Base-by-base conservation (phyloP, 64 coral and sea anemone species). In the Platygyra sinensis region DNA sequence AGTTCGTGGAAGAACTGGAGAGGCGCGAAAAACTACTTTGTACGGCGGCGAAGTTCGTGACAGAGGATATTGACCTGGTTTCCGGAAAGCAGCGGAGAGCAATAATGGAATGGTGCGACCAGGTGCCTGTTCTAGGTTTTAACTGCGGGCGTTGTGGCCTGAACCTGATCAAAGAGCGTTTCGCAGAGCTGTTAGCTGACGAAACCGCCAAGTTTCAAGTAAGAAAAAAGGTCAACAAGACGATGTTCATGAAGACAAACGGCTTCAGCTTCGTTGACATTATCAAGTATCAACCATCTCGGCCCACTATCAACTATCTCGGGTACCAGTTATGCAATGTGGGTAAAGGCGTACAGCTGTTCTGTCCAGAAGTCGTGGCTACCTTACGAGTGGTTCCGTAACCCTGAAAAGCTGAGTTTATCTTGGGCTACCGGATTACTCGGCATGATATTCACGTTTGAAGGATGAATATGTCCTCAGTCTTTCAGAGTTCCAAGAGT, bases 121-220 rank as follows among this genome's bases (percentile, higher is more conserved):
- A 89, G 62, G 75, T 89, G 4, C 87, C 55, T 4, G 76, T 89
- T 2, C 57, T 89, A 0, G 87, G 75, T 1, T 89, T 89, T 22
- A 89, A 79, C 60, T 79, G 51, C 4, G 87, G 87, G 12, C 30
- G 28, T 10, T 89, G 79, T 15, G 87, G 79, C 36, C 57, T 89
- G 11, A 89, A 89, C 22, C 30, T 79, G 27, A 79, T 89, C 19
- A 15, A 60, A 65, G 32, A 89, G 17, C 62, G 78, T 36, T 89
- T 89, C 28, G 74, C 75, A 0, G 75, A 89, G 17, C 51, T 39
- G 2, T 20, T 78, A 1, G 33, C 50, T 28, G 22, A 79, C 9
- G 52, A 28, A 13, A 52, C 22, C 17, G 74, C 32, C 59, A 49
- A 67, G 12, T 1, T 89, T 31, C 64, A 24, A 64, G 87, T 89